Evolutionary conservation across 2,888 invertebrate genomes (phyloP), one percentile per base, ranked within the genome.

Genomic region (Drosophila demipolita): DNA sequence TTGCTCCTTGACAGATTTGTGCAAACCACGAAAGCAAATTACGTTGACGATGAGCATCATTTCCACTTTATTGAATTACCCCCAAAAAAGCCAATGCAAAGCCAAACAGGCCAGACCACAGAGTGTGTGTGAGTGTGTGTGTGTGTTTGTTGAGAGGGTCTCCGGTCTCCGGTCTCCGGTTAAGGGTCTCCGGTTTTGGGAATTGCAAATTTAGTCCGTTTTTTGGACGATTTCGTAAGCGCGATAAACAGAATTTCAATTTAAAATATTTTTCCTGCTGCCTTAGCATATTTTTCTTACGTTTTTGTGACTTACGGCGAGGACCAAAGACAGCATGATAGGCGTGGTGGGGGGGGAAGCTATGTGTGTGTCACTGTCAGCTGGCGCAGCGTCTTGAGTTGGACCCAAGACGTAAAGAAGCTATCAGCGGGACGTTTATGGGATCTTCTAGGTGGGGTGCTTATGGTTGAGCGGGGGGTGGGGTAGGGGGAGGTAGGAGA

Each of bases 51-150:
- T 83, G 79, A 90, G 90, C 90, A 89, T 89, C 89, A 89, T 87
- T 88, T 90, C 81, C 90, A 86, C 87, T 90, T 87, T 87, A 87
- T 87, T 90, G 87, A 90, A 87, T 87, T 90, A 86, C 83, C 71
- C 73, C 62, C 77, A 62, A 72, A 73, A 80, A 72, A 74, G 69
- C 61, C 35, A 65, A 61, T 59, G 57, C 57, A 35, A 73, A 58
- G 72, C 29, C 58, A 71, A 61, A 38, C 26, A 50, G 62, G 45
- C 45, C 68, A 66, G 49, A 52, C 73, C 71, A 66, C 72, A 83
- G 71, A 78, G 70, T 86, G 73, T 78, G 65, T 52, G 35, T 29
- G 0, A 5, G 20, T 52, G 20, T 36, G 54, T 17, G 26, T 20
- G 53, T 35, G n/a, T 20, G 15, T 15, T 38, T 36, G 40, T 23